A percentile compares a stretch with the other conserved stretches of the same genome.
Conservation (phyloP, 2,888 invertebrate genomes). For the Horisme vitalbata region DNA sequence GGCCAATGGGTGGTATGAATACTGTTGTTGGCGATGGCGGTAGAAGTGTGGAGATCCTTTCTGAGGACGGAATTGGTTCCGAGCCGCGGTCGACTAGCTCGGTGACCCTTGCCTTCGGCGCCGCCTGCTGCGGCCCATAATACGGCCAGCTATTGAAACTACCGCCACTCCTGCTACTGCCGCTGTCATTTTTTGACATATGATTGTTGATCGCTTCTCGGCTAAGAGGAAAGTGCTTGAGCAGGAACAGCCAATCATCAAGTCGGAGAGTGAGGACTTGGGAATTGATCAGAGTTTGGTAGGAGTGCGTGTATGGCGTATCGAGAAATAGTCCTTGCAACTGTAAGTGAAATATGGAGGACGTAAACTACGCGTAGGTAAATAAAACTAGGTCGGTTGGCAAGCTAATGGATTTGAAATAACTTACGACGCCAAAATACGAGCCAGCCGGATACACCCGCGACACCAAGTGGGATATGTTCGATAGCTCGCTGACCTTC, state of each 20-base stretch:
- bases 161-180: not conserved
- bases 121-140: conserved; percentile 6
- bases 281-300: conserved; percentile 51
- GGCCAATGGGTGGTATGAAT: conserved; percentile 18
- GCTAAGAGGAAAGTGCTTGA: conserved; percentile 60
- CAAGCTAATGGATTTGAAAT: not conserved
- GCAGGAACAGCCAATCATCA: conserved; percentile 58
- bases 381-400: not conserved
- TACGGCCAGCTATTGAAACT: conserved; percentile 7
- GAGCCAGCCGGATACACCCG: conserved; percentile 48
- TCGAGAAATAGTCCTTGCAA: conserved; percentile 57
- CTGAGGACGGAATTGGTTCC: conserved; percentile 7
- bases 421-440: conserved; percentile 58
- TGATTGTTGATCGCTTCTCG: conserved; percentile 46
- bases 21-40: conserved; percentile 5
- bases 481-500: conserved; percentile 46
- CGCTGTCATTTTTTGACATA: conserved; percentile 18
- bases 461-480: conserved; percentile 26
- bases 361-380: not conserved
- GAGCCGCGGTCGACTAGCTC: conserved; percentile 15
- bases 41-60: not conserved
- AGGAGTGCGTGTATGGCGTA: conserved; percentile 53
- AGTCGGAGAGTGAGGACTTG: conserved; percentile 60
- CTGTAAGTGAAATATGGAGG: conserved; percentile 35
- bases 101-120: conserved; percentile 11